Base-by-base conservation (phyloP, 92 coral and sea anemone genomes). In the Parazoanthus swiftii region DNA sequence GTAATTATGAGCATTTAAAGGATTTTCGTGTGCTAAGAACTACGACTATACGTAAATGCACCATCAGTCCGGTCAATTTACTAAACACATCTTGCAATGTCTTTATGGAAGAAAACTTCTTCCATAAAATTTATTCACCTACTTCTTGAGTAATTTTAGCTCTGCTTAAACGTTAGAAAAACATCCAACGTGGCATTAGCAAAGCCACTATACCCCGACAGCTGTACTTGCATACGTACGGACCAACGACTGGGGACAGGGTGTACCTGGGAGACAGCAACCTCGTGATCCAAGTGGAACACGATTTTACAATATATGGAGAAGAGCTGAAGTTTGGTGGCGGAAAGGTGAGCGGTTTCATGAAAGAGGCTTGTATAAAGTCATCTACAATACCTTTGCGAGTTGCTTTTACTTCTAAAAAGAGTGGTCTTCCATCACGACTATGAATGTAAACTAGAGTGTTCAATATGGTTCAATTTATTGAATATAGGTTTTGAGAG, bases 311-410 rank as follows among this genome's bases (percentile, higher is more conserved):
- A 26, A 86, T 92, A 7, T 92, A 92, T 76, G 95, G 95, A 68
- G 95, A 92, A 79, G 95, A 92, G 70, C 93, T 92, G 11, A 92
- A 92, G 56, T 92, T 92, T 85, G 95, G 95, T 36, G 95, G 95
- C 37, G 95, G 95, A 82, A 92, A 92, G 93, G 95, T 92, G 63
- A 66, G 54, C 29, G 0, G 20, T 5, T 65, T 56, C 23, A 42
- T 44, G 50, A 38, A 65, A 74, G 2, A 7, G 11, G 13, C 16
- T 21, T 16, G 51, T 39, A 39, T 39, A 39, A 39, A 42, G n/a
- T 5, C 25, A 63, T 18, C 70, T 20, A 54, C 70, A 21, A 21
- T 63, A 63, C 70, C 7, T 15, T 58, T 58, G 23, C 15, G 20
- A 58, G 3, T 58, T 14, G 66, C 23, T 58, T 15, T 48, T 58